Evolutionary conservation across 2,113 vertebrate species (phyloP).

Genomic region (Cavia porcellus): DNA sequence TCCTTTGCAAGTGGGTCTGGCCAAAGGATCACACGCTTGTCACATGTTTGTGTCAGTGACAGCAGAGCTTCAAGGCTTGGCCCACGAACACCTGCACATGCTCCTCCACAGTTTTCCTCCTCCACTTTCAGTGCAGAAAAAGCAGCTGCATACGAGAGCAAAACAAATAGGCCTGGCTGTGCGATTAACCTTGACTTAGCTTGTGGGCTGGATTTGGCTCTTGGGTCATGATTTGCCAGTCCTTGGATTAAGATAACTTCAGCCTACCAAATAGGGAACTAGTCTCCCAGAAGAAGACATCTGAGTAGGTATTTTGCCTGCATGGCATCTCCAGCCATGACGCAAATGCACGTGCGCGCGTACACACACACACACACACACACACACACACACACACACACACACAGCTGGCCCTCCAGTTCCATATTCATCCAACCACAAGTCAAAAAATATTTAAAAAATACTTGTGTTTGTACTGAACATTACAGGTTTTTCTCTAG

Average conservation of each 20-base stretch:
- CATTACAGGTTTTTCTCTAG: not conserved
- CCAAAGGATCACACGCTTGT: not conserved
- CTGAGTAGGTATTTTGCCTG: not conserved
- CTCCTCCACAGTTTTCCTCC: not conserved
- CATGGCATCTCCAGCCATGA: not conserved
- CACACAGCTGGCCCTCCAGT: too few species aligned
- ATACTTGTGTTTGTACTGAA: not conserved
- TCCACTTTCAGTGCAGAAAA: not conserved
- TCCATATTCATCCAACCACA: too few species aligned
- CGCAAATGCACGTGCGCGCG: not conserved
- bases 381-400: not conserved
- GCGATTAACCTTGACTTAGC: not conserved
- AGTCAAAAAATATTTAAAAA: too few species aligned
- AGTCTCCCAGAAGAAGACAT: conserved; percentile 22
- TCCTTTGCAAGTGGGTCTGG: not conserved
- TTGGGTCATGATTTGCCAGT: not conserved
- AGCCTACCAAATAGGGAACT: not conserved
- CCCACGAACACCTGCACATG: rapidly evolving
- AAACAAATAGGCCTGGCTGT: not conserved
- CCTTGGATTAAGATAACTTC: not conserved
- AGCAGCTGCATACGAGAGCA: not conserved
- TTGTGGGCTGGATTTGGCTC: not conserved
- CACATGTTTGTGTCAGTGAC: not conserved
- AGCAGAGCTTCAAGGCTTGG: not conserved
- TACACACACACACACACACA: not conserved